Evolutionary conservation across 2,888 invertebrate genomes (phyloP).

Genomic region (Cephus pygmeus): DNA sequence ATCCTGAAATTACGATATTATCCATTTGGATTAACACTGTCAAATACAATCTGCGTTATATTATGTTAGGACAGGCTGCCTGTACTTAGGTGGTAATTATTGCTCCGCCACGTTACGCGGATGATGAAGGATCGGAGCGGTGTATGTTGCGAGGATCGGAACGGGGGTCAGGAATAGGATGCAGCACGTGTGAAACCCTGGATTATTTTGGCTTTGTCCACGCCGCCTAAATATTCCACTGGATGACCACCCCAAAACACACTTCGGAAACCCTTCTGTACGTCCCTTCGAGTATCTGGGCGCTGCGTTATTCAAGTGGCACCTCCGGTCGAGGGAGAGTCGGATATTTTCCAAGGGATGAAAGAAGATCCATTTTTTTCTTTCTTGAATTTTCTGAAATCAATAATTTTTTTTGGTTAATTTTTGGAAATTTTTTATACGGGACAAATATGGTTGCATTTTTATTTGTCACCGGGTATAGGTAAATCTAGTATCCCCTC

Average conservation of each 20-base stretch:
- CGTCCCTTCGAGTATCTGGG: conserved; percentile 14
- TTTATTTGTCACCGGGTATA: background rate
- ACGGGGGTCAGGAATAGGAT: background rate
- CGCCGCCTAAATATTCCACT: background rate
- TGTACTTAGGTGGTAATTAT: conserved; percentile 65
- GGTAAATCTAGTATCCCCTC: background rate
- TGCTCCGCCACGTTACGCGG: conserved; percentile 42
- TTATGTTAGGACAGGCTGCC: conserved; percentile 52
- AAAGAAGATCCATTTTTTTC: too few species aligned
- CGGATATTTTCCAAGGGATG: background rate
- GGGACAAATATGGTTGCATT: background rate
- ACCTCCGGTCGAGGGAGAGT: background rate
- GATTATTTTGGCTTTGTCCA: conserved; percentile 22
- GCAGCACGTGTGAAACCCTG: conserved; percentile 6
- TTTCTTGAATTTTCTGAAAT: background rate
- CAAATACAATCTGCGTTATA: conserved; percentile 25
- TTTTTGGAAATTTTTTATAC: background rate
- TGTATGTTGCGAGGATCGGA: background rate
- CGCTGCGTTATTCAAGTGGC: background rate
- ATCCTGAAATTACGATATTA: conserved; percentile 6
- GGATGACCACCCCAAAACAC: background rate
- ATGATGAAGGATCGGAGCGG: conserved; percentile 22
- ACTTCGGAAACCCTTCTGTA: background rate
- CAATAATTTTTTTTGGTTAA: background rate
- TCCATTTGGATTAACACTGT: conserved; percentile 34